Percentiles rank a stretch among this genome's conserved stretches.
These are phyloP conservation scores for Apamea sordens DNA, from an alignment of 2,888 invertebrate species.

Conservation along the genomic window DNA sequence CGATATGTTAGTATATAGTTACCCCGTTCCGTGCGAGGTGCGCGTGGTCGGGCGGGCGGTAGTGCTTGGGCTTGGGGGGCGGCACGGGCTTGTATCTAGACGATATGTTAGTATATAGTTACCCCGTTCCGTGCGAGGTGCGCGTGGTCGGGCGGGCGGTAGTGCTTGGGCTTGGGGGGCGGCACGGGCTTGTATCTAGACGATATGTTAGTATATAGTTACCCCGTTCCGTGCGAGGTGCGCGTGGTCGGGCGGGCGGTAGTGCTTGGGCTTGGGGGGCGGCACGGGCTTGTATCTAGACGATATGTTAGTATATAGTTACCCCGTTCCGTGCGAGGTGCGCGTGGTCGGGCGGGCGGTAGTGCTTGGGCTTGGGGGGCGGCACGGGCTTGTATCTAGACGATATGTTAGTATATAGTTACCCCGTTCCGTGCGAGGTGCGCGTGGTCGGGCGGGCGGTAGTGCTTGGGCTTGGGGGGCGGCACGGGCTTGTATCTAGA, in stretches of 20 bases:
- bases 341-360: conserved; percentile 92
- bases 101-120: conserved; percentile 57
- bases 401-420: conserved; percentile 57
- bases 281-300: too few relatives aligned
- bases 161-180: conserved; percentile 98
- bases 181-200: too few relatives aligned
- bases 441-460: conserved; percentile 92
- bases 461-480: conserved; percentile 98
- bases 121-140: conserved; percentile 85
- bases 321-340: conserved; percentile 85
- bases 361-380: conserved; percentile 98
- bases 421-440: conserved; percentile 85
- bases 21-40: conserved; percentile 85
- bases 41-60: conserved; percentile 92
- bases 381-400: too few relatives aligned
- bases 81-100: too few relatives aligned
- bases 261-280: conserved; percentile 98
- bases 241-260: conserved; percentile 92
- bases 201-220: conserved; percentile 57
- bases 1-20: conserved; percentile 57
- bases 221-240: conserved; percentile 85
- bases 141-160: conserved; percentile 92
- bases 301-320: conserved; percentile 57
- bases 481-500: too few relatives aligned
- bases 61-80: conserved; percentile 98